phyloP scores from a whole-genome alignment of 2,888 invertebrate species.

The Hemicrepidius hirtus region DNA sequence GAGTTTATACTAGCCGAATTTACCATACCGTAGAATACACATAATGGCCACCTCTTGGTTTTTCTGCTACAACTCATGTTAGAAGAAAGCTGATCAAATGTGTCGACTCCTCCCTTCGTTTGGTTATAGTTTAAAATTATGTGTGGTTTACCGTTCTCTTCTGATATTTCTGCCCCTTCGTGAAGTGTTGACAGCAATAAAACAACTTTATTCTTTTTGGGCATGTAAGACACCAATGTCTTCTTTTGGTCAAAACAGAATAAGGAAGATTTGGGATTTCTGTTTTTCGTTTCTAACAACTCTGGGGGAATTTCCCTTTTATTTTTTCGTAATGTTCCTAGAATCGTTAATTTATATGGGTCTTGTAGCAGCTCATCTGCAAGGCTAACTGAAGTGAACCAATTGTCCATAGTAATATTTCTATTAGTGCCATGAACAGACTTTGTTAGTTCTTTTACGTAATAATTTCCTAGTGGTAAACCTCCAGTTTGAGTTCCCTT shows the following conservation, averaged over 20 bases:
- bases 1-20: neutral
- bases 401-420: conserved; percentile 63
- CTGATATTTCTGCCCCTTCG: conserved; percentile 3
- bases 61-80: conserved; percentile 31
- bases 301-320: conserved; percentile 64
- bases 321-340: conserved; percentile 63
- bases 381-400: conserved; percentile 65
- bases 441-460: conserved; percentile 57
- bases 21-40: neutral
- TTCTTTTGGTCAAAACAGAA: conserved; percentile 44
- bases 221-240: conserved; percentile 38
- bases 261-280: conserved; percentile 24
- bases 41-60: conserved; percentile 34
- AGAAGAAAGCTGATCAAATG: conserved; percentile 37
- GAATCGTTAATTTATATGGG: conserved; percentile 63
- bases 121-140: conserved; percentile 40
- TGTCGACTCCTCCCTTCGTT: conserved; percentile 38
- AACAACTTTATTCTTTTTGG: conserved; percentile 49
- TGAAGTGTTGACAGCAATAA: conserved; percentile 36
- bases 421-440: conserved; percentile 58
- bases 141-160: conserved; percentile 19
- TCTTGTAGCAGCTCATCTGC: conserved; percentile 60
- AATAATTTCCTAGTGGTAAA: conserved; percentile 59
- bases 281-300: conserved; percentile 48
- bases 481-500: conserved; percentile 61